These are phyloP conservation scores for Leptonema lineaticorne DNA, from an alignment of 1,140 invertebrate genomes.

Conservation along the genomic window DNA sequence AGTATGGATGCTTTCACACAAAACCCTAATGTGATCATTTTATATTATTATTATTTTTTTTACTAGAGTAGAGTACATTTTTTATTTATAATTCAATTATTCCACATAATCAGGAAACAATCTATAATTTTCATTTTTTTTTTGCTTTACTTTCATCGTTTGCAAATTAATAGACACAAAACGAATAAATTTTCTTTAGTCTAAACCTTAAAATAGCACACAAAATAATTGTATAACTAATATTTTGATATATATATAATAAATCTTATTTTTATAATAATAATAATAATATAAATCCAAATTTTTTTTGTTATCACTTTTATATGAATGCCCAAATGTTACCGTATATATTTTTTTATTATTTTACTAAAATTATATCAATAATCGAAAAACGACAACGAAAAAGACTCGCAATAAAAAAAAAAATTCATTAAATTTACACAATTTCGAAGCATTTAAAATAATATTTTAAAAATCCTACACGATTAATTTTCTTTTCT, in stretches of 20 bases:
- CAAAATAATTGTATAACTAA: constrained; percentile 12
- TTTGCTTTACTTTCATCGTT: not conserved
- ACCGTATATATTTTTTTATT: not conserved
- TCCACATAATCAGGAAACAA: constrained; percentile 14
- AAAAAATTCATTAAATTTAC: too few relatives aligned
- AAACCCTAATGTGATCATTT: constrained; percentile 17
- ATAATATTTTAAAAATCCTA: constrained; percentile 22
- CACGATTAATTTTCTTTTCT: constrained; percentile 14
- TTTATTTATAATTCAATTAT: constrained; percentile 4
- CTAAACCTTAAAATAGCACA: constrained; percentile 15
- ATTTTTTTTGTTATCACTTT: constrained; percentile 24
- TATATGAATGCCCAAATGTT: constrained; percentile 27
- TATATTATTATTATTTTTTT: not conserved
- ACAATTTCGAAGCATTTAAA: constrained; percentile 5
- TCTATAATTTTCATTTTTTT: constrained; percentile 3
- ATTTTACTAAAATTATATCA: not conserved
- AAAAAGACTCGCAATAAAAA: not conserved
- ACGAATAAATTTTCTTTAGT: not conserved
- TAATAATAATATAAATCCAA: not conserved
- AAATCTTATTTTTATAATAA: not conserved
- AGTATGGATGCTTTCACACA: constrained; percentile 15
- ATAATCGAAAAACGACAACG: not conserved
- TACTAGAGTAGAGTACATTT: not conserved
- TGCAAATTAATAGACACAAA: constrained; percentile 7
- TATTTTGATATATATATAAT: too few relatives aligned